phyloP scores from a whole-genome alignment of 2,888 invertebrate species.

The Pseudeuparius sepicola region DNA sequence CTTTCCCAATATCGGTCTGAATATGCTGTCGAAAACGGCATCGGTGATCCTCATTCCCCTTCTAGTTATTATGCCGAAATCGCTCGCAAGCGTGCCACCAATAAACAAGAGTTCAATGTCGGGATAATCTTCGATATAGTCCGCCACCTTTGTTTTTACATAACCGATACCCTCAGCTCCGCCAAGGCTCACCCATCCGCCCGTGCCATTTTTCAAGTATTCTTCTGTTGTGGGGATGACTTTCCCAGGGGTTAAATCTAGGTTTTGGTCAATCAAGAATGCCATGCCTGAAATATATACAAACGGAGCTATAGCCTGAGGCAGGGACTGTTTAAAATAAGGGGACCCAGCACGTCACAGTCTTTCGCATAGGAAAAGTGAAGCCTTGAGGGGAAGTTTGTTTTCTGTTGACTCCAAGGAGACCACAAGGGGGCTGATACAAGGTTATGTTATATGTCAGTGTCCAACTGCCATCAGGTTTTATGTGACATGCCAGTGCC shows the following conservation, averaged over 20 bases:
- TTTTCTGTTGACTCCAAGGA: no score
- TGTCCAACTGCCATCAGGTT: no score
- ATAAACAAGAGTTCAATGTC: slow-evolving; percentile 55
- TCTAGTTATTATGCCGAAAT: slow-evolving; percentile 39
- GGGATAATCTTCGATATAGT: slow-evolving; percentile 45
- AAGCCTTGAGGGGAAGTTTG: no score
- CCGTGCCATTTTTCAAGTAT: slow-evolving; percentile 9
- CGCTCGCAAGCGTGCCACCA: slow-evolving; percentile 47
- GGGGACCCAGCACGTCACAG: no score
- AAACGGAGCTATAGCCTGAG: no score
- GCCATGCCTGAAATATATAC: slow-evolving; percentile 8
- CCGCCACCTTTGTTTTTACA: slow-evolving; percentile 46
- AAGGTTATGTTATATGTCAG: no score
- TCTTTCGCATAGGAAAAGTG: no score
- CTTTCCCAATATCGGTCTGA: slow-evolving; percentile 37
- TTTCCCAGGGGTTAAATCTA: slow-evolving; percentile 7
- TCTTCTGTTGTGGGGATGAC: slow-evolving; percentile 1
- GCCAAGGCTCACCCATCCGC: slow-evolving; percentile 46
- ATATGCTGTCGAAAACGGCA: slow-evolving; percentile 30
- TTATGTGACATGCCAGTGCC: no score
- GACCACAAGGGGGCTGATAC: no score
- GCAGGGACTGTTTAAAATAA: no score
- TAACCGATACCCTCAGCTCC: slow-evolving; percentile 55
- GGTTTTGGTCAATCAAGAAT: slow-evolving; percentile 9
- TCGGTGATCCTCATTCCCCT: slow-evolving; percentile 22